Evolutionary conservation across 2,888 invertebrate species (phyloP).

Genomic region (Caenorhabditis afra): DNA sequence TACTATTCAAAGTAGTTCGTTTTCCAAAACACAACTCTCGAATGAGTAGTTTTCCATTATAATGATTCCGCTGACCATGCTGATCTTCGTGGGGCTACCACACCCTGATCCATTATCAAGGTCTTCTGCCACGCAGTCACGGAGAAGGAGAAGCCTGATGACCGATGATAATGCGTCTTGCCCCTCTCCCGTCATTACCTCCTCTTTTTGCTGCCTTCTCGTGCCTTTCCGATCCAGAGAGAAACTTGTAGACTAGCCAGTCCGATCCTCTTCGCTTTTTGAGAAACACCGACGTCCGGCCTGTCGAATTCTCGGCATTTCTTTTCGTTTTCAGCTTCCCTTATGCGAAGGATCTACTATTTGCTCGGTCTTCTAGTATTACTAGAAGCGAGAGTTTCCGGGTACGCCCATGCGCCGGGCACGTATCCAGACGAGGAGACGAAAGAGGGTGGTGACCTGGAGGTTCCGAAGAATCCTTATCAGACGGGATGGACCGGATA

Average conservation of each 20-base stretch:
- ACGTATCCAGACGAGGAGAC: conserved; percentile 52
- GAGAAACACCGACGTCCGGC: neutral
- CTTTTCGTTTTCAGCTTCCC: conserved; percentile 1
- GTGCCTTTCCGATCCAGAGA: conserved; percentile 35
- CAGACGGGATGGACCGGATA: conserved; percentile 55
- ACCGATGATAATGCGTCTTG: conserved; percentile 42
- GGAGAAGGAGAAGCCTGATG: conserved; percentile 12
- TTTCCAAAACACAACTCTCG: too few relatives aligned
- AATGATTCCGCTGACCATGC: too few relatives aligned
- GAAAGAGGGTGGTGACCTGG: conserved; percentile 14
- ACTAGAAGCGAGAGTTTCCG: conserved; percentile 4
- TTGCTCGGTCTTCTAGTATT: conserved; percentile 3
- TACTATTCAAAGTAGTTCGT: too few relatives aligned
- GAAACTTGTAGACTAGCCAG: conserved; percentile 56
- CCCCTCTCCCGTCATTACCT: neutral
- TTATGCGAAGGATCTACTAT: conserved; percentile 24
- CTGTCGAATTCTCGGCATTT: conserved; percentile 3
- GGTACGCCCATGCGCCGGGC: conserved; percentile 47
- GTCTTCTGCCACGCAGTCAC: conserved; percentile 17
- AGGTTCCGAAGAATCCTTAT: conserved; percentile 50
- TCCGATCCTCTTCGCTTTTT: conserved; percentile 15
- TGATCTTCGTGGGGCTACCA: neutral
- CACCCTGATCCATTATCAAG: conserved; percentile 32
- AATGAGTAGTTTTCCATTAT: too few relatives aligned
- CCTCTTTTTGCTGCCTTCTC: too few relatives aligned